Conservation (phyloP, 2,888 invertebrate genomes). For the Lymantria monacha region DNA sequence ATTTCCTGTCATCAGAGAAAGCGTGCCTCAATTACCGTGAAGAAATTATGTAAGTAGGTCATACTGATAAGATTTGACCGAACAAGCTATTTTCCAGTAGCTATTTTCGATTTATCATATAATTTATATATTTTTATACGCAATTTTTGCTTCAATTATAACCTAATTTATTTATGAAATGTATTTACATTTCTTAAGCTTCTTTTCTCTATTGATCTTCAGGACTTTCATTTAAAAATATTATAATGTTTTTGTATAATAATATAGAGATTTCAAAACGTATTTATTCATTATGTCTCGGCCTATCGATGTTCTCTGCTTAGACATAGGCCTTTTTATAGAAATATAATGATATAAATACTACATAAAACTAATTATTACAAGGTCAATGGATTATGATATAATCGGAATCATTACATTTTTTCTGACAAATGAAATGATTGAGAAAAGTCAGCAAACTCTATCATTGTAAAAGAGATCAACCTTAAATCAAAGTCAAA, state of each 20-base stretch:
- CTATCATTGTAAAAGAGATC: no score
- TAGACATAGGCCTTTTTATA: no score
- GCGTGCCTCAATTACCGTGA: not conserved
- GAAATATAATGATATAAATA: no score
- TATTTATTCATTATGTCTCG: no score
- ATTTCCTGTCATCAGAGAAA: not conserved
- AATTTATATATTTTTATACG: not conserved
- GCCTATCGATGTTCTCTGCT: no score
- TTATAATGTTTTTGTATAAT: not conserved
- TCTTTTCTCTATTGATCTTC: not conserved
- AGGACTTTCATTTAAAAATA: not conserved
- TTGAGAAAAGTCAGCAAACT: no score
- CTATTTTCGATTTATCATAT: not conserved
- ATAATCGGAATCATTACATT: not conserved
- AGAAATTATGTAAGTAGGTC: not conserved
- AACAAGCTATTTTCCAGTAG: not conserved
- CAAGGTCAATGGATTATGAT: no score
- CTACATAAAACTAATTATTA: no score
- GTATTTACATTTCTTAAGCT: not conserved
- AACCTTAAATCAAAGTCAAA: no score
- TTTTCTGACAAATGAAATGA: no score
- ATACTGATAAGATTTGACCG: not conserved
- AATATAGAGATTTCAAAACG: no score
- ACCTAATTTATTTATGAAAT: no score
- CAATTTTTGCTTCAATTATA: not conserved